Conservation (phyloP, 2,797 vertebrate genomes). For the Sebastes oblongus region DNA sequence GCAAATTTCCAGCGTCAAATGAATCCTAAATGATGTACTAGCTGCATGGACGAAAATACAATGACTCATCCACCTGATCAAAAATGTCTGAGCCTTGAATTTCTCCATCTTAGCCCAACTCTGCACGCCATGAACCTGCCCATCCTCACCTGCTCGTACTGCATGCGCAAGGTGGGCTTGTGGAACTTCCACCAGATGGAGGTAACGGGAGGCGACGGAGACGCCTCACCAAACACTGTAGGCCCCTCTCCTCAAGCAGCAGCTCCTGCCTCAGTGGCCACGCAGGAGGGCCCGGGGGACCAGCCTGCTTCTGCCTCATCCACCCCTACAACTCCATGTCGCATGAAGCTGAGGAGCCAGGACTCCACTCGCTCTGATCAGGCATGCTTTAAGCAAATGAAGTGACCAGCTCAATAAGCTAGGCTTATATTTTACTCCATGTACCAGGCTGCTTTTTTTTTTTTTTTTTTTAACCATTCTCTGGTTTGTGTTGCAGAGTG, state of each 20-base stretch:
- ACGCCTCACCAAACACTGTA: slow-evolving; percentile 52
- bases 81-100: slow-evolving; percentile 5
- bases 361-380: slow-evolving; percentile 80
- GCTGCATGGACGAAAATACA: neutral
- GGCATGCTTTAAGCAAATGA: slow-evolving; percentile 41
- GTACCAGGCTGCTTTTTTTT: neutral
- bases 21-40: neutral
- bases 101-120: slow-evolving; percentile 70
- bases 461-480: neutral
- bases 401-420: neutral
- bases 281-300: slow-evolving; percentile 75
- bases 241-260: slow-evolving; percentile 14
- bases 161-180: slow-evolving; percentile 92
- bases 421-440: neutral
- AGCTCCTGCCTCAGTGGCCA: neutral
- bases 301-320: slow-evolving; percentile 51
- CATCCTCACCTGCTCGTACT: slow-evolving; percentile 89
- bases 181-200: slow-evolving; percentile 95
- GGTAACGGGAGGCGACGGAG: slow-evolving; percentile 63
- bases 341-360: slow-evolving; percentile 93
- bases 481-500: slow-evolving; percentile 69
- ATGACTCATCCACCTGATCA: neutral
- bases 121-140: slow-evolving; percentile 83
- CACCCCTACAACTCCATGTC: slow-evolving; percentile 75
- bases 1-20: neutral